Evolutionary conservation across 2,888 invertebrate species (phyloP).

Genomic region (Cheilosia grossa): DNA sequence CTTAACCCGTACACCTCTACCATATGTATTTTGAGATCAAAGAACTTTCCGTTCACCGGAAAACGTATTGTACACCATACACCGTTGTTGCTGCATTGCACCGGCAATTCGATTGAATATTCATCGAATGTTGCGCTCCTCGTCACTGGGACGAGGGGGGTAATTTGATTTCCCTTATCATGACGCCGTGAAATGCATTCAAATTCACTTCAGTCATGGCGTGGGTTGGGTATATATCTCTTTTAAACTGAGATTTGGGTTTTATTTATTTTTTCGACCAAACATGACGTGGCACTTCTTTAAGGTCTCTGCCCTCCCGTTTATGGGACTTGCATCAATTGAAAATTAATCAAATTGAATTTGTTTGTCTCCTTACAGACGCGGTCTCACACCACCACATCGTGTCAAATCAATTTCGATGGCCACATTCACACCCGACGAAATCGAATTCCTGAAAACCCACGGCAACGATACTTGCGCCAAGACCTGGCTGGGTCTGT

Average conservation of each 20-base stretch:
- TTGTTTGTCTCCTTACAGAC: conserved; percentile 86
- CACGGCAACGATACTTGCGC: conserved; percentile 97
- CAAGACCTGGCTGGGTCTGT: conserved; percentile 95
- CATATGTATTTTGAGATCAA: conserved; percentile 34
- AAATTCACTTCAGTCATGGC: conserved; percentile 20
- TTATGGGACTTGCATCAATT: not conserved
- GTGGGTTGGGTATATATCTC: not conserved
- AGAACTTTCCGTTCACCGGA: conserved; percentile 42
- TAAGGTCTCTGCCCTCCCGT: not conserved
- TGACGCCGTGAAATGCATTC: conserved; percentile 69
- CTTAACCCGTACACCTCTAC: not conserved
- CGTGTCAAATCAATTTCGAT: conserved; percentile 99
- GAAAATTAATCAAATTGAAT: not conserved
- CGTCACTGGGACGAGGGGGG: conserved; percentile 41
- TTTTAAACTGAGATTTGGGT: not conserved
- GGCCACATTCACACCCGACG: conserved; percentile 98
- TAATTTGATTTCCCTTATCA: conserved; percentile 70
- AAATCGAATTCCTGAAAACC: conserved; percentile 94
- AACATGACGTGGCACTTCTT: conserved; percentile 43
- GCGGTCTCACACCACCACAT: conserved; percentile 98
- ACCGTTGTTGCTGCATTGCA: conserved; percentile 49
- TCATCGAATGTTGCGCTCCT: conserved; percentile 63
- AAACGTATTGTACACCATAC: conserved; percentile 29
- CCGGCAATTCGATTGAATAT: conserved; percentile 61
- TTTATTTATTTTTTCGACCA: not conserved